A percentile compares a stretch with the other conserved stretches of the same genome.
Evolutionary conservation across 2,888 invertebrate species (phyloP).

Genomic region (Allophyes oxyacanthae): DNA sequence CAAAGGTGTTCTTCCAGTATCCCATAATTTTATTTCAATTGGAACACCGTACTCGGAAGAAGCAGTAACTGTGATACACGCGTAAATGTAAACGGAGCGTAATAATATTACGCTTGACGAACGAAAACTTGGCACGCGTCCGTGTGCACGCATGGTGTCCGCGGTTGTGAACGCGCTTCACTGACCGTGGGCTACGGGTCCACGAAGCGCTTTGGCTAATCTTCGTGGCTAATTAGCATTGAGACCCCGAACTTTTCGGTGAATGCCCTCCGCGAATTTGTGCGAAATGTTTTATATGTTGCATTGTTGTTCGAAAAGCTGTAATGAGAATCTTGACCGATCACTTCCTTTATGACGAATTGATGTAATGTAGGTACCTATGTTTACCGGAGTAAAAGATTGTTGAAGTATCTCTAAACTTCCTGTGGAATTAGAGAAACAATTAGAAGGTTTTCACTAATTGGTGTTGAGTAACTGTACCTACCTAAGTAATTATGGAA

Average conservation of each 20-base stretch:
- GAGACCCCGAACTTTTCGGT: constrained; percentile 78
- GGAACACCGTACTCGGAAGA: constrained; percentile 76
- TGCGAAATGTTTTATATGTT: constrained; percentile 57
- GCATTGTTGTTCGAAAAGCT: constrained; percentile 49
- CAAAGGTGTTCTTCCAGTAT: constrained; percentile 88
- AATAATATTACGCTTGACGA: constrained; percentile 48
- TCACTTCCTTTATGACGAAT: constrained; percentile 14
- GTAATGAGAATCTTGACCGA: constrained; percentile 37
- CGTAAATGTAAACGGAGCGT: constrained; percentile 60
- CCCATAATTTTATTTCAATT: constrained; percentile 84
- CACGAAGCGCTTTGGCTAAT: constrained; percentile 71
- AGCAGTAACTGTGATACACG: constrained; percentile 55
- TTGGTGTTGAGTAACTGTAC: no score
- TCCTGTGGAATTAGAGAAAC: neutral
- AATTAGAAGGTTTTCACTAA: neutral
- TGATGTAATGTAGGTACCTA: neutral
- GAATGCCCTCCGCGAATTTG: constrained; percentile 79
- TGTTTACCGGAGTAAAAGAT: neutral
- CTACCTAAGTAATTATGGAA: no score
- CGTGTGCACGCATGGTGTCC: constrained; percentile 76
- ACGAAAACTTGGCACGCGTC: constrained; percentile 67
- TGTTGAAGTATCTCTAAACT: neutral
- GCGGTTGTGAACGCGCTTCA: constrained; percentile 77
- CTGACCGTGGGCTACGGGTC: constrained; percentile 66
- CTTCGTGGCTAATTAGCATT: constrained; percentile 80